A percentile compares a stretch with the other conserved stretches of the same genome.
These are phyloP conservation scores for Notodromas monacha DNA, from an alignment of 2,888 invertebrate genomes.

Conservation along the genomic window DNA sequence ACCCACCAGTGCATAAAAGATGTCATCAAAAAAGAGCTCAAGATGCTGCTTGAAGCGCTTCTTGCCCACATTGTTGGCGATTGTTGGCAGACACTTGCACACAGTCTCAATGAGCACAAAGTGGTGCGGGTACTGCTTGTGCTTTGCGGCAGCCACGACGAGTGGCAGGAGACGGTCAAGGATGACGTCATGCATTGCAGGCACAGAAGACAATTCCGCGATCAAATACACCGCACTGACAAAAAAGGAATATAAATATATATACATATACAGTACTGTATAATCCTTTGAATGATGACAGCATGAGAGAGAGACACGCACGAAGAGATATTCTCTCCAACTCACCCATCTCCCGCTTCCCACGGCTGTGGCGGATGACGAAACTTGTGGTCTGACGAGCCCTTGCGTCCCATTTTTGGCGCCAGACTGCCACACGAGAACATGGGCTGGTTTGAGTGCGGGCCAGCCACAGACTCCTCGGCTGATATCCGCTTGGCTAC, in stretches of 20 bases:
- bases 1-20: constrained; percentile 21
- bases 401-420: constrained; percentile 19
- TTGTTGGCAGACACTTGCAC: constrained; percentile 19
- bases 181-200: constrained; percentile 8
- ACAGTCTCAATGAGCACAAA: constrained; percentile 19
- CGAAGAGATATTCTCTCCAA: too few relatives aligned
- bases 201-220: neutral
- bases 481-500: constrained; percentile 17
- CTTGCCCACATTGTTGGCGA: constrained; percentile 20
- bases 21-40: constrained; percentile 19
- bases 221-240: constrained; percentile 6
- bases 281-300: too few relatives aligned
- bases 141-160: constrained; percentile 16
- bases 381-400: constrained; percentile 18
- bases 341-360: constrained; percentile 22
- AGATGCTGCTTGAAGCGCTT: constrained; percentile 19
- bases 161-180: constrained; percentile 18
- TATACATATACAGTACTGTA: too few relatives aligned
- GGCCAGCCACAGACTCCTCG: too few relatives aligned
- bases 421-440: constrained; percentile 22
- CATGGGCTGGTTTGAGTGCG: too few relatives aligned
- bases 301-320: too few relatives aligned
- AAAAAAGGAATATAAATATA: too few relatives aligned
- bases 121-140: constrained; percentile 20
- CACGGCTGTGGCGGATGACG: constrained; percentile 20